These are phyloP conservation scores for Ochlodes sylvanus DNA, from an alignment of 2,888 invertebrate genomes.

Conservation along the genomic window DNA sequence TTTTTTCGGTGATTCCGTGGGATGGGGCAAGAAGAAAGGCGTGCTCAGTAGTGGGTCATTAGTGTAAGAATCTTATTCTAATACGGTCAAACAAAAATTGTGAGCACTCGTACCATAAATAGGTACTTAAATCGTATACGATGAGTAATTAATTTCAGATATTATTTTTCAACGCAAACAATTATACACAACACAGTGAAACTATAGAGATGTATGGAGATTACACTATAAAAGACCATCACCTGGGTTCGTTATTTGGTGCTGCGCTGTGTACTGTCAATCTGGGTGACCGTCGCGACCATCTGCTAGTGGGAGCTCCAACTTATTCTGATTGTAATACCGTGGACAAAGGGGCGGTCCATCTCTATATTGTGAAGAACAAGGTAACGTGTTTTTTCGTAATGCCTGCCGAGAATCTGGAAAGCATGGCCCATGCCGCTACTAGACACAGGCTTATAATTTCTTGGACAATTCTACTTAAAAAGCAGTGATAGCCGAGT, in stretches of 20 bases:
- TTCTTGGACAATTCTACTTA: no score
- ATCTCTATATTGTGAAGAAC: constrained; percentile 42
- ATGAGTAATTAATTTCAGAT: constrained; percentile 45
- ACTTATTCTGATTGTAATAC: constrained; percentile 50
- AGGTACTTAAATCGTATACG: no score
- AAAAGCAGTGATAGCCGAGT: no score
- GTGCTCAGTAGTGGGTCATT: no score
- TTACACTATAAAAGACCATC: constrained; percentile 30
- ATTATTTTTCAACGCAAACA: constrained; percentile 41
- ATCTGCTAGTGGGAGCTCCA: constrained; percentile 87
- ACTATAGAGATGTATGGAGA: neutral
- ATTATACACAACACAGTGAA: neutral
- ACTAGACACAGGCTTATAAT: no score
- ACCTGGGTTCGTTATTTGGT: constrained; percentile 86
- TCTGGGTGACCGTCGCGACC: constrained; percentile 69
- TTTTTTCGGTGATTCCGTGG: no score
- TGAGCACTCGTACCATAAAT: no score
- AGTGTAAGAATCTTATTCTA: no score
- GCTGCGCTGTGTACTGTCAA: constrained; percentile 76
- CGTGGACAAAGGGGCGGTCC: constrained; percentile 82
- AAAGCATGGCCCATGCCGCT: no score
- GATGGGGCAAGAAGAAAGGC: no score
- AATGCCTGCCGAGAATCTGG: neutral
- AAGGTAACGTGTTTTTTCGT: neutral
- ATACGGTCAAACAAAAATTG: no score